Base-by-base conservation (phyloP, 2,113 vertebrate species). In the Carollia perspicillata region DNA sequence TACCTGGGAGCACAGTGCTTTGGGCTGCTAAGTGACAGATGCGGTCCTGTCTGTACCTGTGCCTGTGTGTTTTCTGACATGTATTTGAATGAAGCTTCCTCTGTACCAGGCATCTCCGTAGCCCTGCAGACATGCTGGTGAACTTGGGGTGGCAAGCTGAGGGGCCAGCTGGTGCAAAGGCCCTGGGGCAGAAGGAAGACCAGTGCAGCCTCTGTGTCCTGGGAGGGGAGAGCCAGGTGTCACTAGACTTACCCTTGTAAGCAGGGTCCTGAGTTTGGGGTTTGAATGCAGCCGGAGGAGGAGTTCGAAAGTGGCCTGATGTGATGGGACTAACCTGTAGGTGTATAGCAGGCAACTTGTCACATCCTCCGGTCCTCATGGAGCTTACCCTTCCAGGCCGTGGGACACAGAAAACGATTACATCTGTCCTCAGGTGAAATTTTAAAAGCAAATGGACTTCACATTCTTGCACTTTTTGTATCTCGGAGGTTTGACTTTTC, bases 1-100 rank as follows among this genome's bases (percentile, higher is more conserved):
- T 28, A 30, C 63, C 12, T 0, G 33, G 40, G 23, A 33, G 9
- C 1, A 0, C 5, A 3, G 0, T 12, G 4, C 75, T 10, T 26
- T 4, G 12, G 9, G 63, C 58, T 44, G 35, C 89, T 26, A 9
- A 28, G 6, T 74, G 90, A 16, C 23, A 16, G n/a, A 14, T n/a
- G 63, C 1, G 28, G 58, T 40, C 68, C 18, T 68, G 51, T 69
- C 79, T 42, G 63, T 49, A 40, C 28, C 3, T 1, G 20, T 58
- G 72, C 47, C 75, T 65, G 0, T 96, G 9, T 60, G 44, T 60
- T 66, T 92, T 65, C 42, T 81, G 11, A 72, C 51, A 14, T 84
- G 44, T 94, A 26, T 88, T 84, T 65, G 60, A 65, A 40, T 60
- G 84, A 44, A 49, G 55, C 63, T 49, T 55, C 74, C 65, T 51